These are phyloP conservation scores for Amazonetta brasiliensis DNA, from an alignment of 2,797 vertebrate genomes.

Conservation along the genomic window DNA sequence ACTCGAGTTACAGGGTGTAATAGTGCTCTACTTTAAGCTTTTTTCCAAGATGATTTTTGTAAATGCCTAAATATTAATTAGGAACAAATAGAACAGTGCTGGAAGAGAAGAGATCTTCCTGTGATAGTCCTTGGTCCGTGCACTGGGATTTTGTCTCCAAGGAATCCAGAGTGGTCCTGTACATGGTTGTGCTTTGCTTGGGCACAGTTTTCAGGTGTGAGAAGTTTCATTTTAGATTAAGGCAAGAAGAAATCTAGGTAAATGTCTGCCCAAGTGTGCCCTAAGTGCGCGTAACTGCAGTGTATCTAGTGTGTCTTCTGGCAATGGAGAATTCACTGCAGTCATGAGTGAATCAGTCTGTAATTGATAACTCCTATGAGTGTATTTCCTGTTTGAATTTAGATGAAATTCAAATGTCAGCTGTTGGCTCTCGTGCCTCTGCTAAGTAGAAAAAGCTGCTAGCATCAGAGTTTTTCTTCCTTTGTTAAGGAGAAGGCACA, in stretches of 20 bases:
- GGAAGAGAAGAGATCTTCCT: background rate
- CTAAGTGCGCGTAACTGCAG: background rate
- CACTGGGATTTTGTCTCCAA: background rate
- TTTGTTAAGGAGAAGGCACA: background rate
- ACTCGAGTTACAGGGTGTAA: rapidly evolving
- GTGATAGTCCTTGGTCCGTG: background rate
- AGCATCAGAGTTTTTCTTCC: background rate
- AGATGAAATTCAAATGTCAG: conserved; percentile 25
- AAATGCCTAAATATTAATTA: background rate
- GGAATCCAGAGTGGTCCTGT: background rate
- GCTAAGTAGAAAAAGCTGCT: conserved; percentile 1
- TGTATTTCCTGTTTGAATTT: conserved; percentile 22
- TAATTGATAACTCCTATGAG: background rate
- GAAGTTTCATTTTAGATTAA: background rate
- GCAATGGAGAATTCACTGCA: background rate
- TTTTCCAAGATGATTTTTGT: background rate
- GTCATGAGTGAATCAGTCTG: background rate
- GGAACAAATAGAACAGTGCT: background rate
- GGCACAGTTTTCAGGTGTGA: background rate
- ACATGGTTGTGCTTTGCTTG: background rate
- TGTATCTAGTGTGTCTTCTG: background rate
- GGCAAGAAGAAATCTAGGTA: background rate
- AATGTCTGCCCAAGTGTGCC: background rate
- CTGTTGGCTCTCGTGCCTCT: background rate
- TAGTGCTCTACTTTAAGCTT: background rate